phyloP scores from a whole-genome alignment of 2,113 vertebrate species.

The Myotis davidii region DNA sequence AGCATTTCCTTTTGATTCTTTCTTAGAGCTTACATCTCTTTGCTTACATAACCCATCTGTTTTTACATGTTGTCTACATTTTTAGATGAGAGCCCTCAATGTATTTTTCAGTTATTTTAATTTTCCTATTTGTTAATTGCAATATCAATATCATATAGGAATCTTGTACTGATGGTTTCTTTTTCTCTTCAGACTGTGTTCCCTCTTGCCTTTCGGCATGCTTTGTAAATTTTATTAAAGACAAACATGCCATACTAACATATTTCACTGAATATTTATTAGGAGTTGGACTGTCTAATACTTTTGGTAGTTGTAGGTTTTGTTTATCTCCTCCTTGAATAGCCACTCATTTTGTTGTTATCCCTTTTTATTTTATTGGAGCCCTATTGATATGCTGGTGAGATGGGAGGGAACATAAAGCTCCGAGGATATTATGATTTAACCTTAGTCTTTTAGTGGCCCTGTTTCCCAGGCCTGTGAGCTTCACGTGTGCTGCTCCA shows the following conservation, averaged over 20 bases:
- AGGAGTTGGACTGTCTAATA: neutral
- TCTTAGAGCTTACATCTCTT: neutral
- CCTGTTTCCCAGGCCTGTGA: neutral
- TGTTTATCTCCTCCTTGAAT: neutral
- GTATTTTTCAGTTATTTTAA: conserved; percentile 25
- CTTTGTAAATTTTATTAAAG: neutral
- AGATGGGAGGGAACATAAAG: neutral
- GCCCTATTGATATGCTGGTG: neutral
- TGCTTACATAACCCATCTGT: neutral
- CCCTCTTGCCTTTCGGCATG: neutral
- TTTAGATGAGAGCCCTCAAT: neutral
- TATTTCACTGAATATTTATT: neutral
- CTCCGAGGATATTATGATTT: neutral
- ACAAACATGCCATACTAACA: neutral
- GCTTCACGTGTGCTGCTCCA: neutral
- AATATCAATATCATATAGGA: neutral
- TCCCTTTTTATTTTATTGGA: neutral
- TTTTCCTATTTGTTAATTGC: conserved; percentile 4
- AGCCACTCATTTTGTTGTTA: neutral
- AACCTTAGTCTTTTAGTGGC: neutral
- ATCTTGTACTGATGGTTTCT: neutral
- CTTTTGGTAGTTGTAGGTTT: neutral
- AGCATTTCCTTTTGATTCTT: conserved; percentile 1
- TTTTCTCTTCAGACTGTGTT: neutral
- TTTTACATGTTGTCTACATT: neutral